Percentiles rank a stretch among this genome's conserved stretches.
Evolutionary conservation across 2,888 invertebrate genomes (phyloP).

Genomic region (Eupithecia abbreviata): DNA sequence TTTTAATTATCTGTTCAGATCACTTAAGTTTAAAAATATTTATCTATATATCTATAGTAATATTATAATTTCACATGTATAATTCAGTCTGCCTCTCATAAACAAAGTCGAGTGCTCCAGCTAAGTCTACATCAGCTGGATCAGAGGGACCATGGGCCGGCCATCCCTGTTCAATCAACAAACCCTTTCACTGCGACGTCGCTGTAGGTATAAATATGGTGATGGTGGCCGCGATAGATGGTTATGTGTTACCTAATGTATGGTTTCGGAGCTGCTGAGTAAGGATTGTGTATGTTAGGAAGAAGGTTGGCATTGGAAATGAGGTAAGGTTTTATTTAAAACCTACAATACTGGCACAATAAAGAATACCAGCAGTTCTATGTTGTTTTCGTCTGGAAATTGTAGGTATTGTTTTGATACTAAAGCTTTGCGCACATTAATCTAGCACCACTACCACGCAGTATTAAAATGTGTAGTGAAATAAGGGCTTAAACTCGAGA

Average conservation of each 20-base stretch:
- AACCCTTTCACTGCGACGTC: constrained; percentile 66
- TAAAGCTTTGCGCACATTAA: too few species aligned
- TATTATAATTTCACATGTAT: too few species aligned
- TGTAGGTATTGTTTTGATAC: background rate
- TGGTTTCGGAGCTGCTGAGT: constrained; percentile 32
- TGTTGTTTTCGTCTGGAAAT: background rate
- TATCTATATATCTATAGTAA: too few species aligned
- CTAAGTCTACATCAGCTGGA: constrained; percentile 15
- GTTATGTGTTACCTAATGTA: constrained; percentile 33
- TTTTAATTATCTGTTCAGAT: too few species aligned
- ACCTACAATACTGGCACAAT: background rate
- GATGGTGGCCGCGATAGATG: constrained; percentile 32
- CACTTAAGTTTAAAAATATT: too few species aligned
- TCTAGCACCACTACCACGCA: too few species aligned
- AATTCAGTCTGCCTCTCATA: too few species aligned
- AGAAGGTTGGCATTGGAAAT: background rate
- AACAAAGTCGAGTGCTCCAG: constrained; percentile 1
- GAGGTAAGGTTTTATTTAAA: background rate
- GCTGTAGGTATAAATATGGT: constrained; percentile 33
- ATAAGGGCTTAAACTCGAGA: too few species aligned
- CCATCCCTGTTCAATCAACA: constrained; percentile 73
- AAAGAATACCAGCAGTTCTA: background rate
- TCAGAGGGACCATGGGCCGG: constrained; percentile 25
- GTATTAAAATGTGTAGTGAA: too few species aligned
- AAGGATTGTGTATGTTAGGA: constrained; percentile 17